A percentile compares a stretch with the other conserved stretches of the same genome.
phyloP scores from a whole-genome alignment of 2,113 vertebrate species.

The Sprattus sprattus region DNA sequence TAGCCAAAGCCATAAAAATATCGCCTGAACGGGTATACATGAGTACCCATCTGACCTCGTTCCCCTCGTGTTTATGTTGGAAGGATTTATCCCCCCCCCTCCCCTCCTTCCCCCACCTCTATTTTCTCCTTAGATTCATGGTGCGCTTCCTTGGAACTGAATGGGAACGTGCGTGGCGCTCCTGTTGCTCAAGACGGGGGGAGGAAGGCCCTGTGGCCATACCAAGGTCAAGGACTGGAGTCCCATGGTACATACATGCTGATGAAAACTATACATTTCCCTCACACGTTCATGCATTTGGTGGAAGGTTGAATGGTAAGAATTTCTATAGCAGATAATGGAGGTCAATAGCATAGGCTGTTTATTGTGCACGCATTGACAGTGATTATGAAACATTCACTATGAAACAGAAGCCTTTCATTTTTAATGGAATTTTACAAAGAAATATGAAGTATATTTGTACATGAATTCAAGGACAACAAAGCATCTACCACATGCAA shows the following conservation, averaged over 20 bases:
- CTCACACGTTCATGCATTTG: not conserved
- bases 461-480: not conserved
- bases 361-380: not conserved
- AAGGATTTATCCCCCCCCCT: not conserved
- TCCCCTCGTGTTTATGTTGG: not conserved
- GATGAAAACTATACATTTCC: not conserved
- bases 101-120: not conserved
- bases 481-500: not conserved
- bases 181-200: not conserved
- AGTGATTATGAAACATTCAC: not conserved
- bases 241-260: not conserved
- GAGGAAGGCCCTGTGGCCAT: not conserved
- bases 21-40: not conserved
- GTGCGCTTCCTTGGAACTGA: not conserved
- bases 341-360: not conserved
- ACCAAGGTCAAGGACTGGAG: not conserved
- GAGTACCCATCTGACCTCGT: not conserved
- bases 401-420: not conserved
- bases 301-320: not conserved
- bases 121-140: not conserved
- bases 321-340: not conserved
- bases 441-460: not conserved
- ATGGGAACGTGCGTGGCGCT: not conserved
- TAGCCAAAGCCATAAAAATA: slow-evolving; percentile 8
- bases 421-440: not conserved